These are phyloP conservation scores for Sitophilus oryzae DNA, from an alignment of 1,140 invertebrate genomes.

Conservation along the genomic window DNA sequence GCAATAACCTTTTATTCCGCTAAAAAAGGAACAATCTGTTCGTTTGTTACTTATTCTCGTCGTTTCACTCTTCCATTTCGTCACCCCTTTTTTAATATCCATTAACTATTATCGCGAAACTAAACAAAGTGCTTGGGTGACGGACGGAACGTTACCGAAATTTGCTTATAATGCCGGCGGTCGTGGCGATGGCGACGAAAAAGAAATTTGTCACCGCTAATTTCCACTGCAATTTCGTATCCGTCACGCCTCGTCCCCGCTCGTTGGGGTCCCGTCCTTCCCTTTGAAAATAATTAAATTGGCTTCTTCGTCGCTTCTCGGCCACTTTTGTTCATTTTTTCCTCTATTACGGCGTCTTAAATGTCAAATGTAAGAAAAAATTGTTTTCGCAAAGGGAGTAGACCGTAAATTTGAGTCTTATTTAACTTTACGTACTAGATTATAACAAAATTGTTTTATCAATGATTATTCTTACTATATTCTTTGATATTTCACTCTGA, in stretches of 20 bases:
- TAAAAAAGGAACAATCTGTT: too few species aligned
- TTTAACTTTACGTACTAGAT: too few species aligned
- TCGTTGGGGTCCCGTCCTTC: conserved; percentile 11
- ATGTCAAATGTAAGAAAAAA: conserved; percentile 23
- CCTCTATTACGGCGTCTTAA: background rate
- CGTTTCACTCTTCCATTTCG: too few species aligned
- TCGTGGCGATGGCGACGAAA: conserved; percentile 6
- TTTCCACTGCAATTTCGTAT: conserved; percentile 15
- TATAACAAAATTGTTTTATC: too few species aligned
- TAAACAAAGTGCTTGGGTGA: too few species aligned
- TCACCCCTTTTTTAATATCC: too few species aligned
- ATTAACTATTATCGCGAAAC: conserved; percentile 17
- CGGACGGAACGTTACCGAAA: conserved; percentile 5
- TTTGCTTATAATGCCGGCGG: conserved; percentile 18
- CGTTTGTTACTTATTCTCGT: too few species aligned
- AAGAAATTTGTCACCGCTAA: conserved; percentile 24
- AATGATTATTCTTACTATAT: too few species aligned
- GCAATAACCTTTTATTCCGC: too few species aligned
- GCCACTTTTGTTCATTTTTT: conserved; percentile 6
- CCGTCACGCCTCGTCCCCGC: conserved; percentile 15
- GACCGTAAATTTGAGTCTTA: too few species aligned
- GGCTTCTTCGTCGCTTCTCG: conserved; percentile 17
- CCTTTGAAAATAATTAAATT: conserved; percentile 24
- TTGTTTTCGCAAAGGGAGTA: too few species aligned
- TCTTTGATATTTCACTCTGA: too few species aligned